phyloP scores from a whole-genome alignment of 1,140 invertebrate species.

The Elymnias hypermnestra region DNA sequence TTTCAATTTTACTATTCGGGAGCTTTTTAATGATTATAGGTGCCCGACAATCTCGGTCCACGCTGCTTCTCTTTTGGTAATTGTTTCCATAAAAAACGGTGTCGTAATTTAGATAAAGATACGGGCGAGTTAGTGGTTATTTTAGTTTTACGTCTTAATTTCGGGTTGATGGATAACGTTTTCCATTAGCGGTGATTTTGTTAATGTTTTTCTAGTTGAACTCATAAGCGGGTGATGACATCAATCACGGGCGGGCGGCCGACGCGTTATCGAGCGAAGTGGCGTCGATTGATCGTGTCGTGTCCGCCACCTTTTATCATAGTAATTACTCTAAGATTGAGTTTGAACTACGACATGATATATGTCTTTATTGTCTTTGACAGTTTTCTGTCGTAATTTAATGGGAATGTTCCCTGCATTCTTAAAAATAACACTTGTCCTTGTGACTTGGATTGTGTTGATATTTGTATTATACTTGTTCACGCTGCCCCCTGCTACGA shows the following conservation, averaged over 20 bases:
- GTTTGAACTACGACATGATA: slow-evolving; percentile 26
- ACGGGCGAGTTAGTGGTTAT: slow-evolving; percentile 29
- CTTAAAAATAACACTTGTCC: neutral
- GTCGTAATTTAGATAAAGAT: slow-evolving; percentile 58
- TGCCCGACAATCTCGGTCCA: no score
- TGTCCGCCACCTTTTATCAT: slow-evolving; percentile 48
- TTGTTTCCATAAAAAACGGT: slow-evolving; percentile 49
- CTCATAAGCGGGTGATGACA: slow-evolving; percentile 58
- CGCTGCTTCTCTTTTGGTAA: slow-evolving; percentile 30
- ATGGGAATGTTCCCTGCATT: neutral
- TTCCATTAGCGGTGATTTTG: slow-evolving; percentile 55
- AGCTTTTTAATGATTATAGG: neutral
- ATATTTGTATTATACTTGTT: no score
- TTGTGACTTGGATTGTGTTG: no score
- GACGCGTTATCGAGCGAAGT: slow-evolving; percentile 43
- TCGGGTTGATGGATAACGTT: slow-evolving; percentile 62
- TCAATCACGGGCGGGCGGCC: slow-evolving; percentile 45
- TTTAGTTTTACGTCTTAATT: slow-evolving; percentile 57
- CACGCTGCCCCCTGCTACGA: slow-evolving; percentile 39
- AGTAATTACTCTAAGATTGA: slow-evolving; percentile 42
- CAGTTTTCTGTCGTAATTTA: neutral
- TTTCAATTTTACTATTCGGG: no score
- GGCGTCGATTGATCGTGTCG: slow-evolving; percentile 58
- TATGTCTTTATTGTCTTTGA: slow-evolving; percentile 30
- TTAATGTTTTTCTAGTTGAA: slow-evolving; percentile 41